Base-by-base conservation (phyloP, 2,797 vertebrate species). In the Gymnoscopelus braueri region DNA sequence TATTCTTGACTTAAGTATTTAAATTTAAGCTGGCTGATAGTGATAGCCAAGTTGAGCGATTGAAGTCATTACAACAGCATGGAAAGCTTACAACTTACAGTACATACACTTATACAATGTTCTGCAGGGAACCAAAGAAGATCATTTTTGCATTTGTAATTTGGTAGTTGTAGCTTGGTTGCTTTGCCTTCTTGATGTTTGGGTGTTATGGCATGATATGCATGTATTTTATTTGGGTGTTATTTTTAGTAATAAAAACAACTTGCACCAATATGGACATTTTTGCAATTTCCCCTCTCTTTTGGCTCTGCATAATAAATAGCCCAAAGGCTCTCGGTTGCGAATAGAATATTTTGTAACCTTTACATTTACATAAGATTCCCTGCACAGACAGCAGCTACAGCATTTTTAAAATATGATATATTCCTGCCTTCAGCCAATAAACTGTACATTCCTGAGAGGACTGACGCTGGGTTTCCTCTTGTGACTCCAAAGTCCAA, bases 401-500 rank as follows among this genome's bases (percentile, higher is more conserved):
- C 8, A 44, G 39, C 39, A 10, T 44, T 61, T 60, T 61, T 13
- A 19, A 48, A 49, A 50, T 23, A 50, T 62, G 35, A 62, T 50
- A 13, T 26, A 12, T 61, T 49, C 47, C 44, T 50, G 12, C 14
- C 29, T 15, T 49, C 23, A 49, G 15, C 11, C 60, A 50, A 62
- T 14, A 62, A 62, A 24, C 19, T 60, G 39, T 4, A 44, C 7
- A 63, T 26, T 56, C 15, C 15, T 54, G 19, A 29, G 15, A 32
- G 48, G 26, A 14, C 12, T 12, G 15, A 54, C 4, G 13, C 4
- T 39, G 29, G 35, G 35, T 12, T 29, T 48, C 15, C 12, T 11
- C 23, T 26, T 49, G 9, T 53, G 19, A 60, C 11, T 68, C 57
- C 66, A 60, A 68, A 68, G 50, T 68, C 32, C 66, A 68, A 5